These are phyloP conservation scores for Nyctalus aviator DNA, from an alignment of 2,797 vertebrate species.

Conservation along the genomic window DNA sequence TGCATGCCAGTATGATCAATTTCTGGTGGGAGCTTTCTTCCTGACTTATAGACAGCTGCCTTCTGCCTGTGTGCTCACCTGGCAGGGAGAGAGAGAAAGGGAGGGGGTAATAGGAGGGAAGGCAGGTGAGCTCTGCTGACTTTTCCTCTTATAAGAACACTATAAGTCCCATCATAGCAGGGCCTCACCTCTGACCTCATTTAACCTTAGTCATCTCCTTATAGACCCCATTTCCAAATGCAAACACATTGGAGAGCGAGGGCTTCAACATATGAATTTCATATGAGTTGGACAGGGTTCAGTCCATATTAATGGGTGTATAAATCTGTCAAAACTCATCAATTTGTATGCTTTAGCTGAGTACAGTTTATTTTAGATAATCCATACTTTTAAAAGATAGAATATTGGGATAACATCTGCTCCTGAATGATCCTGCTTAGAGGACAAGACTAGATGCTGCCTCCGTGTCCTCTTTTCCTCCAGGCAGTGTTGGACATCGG, in stretches of 20 bases:
- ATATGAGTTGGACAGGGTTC: not conserved
- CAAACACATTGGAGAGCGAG: not conserved
- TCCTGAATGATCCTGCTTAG: not conserved
- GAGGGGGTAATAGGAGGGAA: not conserved
- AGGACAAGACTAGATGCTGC: not conserved
- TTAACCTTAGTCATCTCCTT: not conserved
- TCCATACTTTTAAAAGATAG: not conserved
- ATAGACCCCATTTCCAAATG: not conserved
- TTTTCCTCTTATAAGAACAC: not conserved
- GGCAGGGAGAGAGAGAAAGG: not conserved
- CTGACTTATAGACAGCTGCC: not conserved
- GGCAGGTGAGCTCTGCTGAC: not conserved
- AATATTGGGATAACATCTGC: not conserved
- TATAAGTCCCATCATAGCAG: not conserved
- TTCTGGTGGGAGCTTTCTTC: not conserved
- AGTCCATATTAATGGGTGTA: not conserved
- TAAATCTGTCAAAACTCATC: not conserved
- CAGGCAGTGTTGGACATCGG: not conserved
- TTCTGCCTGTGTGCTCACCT: not conserved
- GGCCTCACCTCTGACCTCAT: no score
- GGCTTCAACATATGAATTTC: not conserved
- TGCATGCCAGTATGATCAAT: fast-evolving
- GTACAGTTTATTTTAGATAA: not conserved
- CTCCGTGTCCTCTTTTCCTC: not conserved
- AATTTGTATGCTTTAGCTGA: not conserved